Evolutionary conservation across 1,140 invertebrate genomes (phyloP).

Genomic region (Cotesia chilonis): DNA sequence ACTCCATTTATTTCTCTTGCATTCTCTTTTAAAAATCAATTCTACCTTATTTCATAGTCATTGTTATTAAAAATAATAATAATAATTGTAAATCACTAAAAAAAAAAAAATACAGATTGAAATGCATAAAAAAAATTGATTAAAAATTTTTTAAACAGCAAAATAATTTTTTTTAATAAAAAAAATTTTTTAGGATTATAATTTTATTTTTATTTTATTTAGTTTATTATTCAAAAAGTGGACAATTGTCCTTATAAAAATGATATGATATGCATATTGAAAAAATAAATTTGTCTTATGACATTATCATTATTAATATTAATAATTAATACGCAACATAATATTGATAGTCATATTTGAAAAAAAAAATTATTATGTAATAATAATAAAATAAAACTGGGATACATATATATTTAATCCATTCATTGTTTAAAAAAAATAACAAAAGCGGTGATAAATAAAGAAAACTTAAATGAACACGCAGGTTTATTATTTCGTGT

Average conservation of each 20-base stretch:
- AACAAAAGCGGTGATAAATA: not conserved
- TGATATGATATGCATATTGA: slow-evolving; percentile 67
- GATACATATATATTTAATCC: slow-evolving; percentile 49
- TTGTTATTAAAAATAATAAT: too few relatives aligned
- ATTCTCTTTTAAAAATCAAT: too few relatives aligned
- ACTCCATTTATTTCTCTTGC: too few relatives aligned
- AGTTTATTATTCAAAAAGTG: slow-evolving; percentile 29
- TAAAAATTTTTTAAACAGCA: too few relatives aligned
- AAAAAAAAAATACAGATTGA: too few relatives aligned
- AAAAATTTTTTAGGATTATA: slow-evolving; percentile 21
- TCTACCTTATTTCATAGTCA: too few relatives aligned
- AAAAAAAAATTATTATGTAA: slow-evolving; percentile 52
- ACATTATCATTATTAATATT: slow-evolving; percentile 62
- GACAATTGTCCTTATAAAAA: slow-evolving; percentile 60
- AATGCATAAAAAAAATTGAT: too few relatives aligned
- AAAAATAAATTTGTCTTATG: slow-evolving; percentile 66
- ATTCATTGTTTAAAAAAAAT: slow-evolving; percentile 28
- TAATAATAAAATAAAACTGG: slow-evolving; percentile 47
- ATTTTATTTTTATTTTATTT: slow-evolving; percentile 19
- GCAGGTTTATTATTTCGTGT: not conserved
- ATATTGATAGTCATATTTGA: slow-evolving; percentile 59
- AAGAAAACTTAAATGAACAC: not conserved
- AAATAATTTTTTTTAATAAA: too few relatives aligned
- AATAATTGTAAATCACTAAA: too few relatives aligned
- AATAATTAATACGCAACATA: slow-evolving; percentile 52